These are phyloP conservation scores for Chelon auratus DNA, from an alignment of 2,797 vertebrate genomes.

Conservation along the genomic window DNA sequence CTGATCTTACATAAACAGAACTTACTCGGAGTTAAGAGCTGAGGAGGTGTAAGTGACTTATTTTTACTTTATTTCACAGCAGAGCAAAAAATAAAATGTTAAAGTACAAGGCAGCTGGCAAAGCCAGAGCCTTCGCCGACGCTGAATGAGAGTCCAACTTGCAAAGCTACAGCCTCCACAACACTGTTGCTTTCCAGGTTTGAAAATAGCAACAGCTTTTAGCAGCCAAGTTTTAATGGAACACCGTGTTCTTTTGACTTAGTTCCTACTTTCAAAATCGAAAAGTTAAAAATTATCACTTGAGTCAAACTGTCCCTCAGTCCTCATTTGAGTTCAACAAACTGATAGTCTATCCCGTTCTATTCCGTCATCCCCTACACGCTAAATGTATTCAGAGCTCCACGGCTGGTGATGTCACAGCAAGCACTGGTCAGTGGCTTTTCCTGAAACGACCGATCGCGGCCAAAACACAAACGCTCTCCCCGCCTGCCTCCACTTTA, in stretches of 20 bases:
- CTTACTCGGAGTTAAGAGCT: slow-evolving; percentile 5
- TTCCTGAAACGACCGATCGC: slow-evolving; percentile 24
- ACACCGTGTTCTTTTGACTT: slow-evolving; percentile 30
- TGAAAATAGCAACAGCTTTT: slow-evolving; percentile 49
- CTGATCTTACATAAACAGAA: neutral
- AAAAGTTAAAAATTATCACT: neutral
- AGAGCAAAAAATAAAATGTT: slow-evolving; percentile 49
- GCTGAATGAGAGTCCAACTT: slow-evolving; percentile 32
- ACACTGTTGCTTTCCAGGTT: slow-evolving; percentile 36
- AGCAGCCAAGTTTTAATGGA: slow-evolving; percentile 41
- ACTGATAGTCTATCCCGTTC: neutral
- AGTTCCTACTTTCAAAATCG: slow-evolving; percentile 3
- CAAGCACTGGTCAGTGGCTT: slow-evolving; percentile 29
- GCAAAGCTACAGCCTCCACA: slow-evolving; percentile 52
- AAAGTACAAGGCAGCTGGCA: slow-evolving; percentile 50
- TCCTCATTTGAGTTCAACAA: slow-evolving; percentile 6
- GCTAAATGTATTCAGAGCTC: neutral
- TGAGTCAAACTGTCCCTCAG: neutral
- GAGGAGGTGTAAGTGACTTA: slow-evolving; percentile 19
- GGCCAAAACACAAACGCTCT: neutral
- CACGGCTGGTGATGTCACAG: slow-evolving; percentile 51
- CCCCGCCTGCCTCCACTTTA: slow-evolving; percentile 47
- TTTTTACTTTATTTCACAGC: slow-evolving; percentile 24
- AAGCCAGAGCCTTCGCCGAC: slow-evolving; percentile 36
- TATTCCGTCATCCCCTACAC: slow-evolving; percentile 2